Evolutionary conservation across 1,140 invertebrate genomes (phyloP), one percentile per base, ranked within the genome.

Genomic region (Nixonia krombeini): DNA sequence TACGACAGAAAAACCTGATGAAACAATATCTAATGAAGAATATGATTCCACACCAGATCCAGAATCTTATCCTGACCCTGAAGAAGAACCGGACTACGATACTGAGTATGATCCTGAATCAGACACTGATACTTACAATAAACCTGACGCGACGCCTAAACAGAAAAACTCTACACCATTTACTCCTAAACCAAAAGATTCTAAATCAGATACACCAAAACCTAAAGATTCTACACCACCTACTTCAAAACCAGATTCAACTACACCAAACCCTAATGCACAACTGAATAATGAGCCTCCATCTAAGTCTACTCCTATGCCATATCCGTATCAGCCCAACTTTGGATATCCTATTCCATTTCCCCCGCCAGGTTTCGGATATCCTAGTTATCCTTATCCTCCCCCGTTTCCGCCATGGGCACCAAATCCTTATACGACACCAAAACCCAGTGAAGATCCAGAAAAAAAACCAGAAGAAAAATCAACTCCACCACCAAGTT

Each of bases 61-160:
- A 16, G 21, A 21, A 21, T 21, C 21, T 58, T 50, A 56, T 49
- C 31, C 50, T 4, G 53, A 59, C 0, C 47, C 50, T 21, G 21
- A 6, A 25, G 56, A 68, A 25, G n/a, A 62, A 28, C 51, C 51
- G 2, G 64, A 68, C 44, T 68, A 68, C 33, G 65, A 68, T 55
- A 69, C 65, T 15, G 58, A 63, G 16, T 5, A 41, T 38, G 66
- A 70, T 38, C 59, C 59, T 9, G 38, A 59, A 18, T 70, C 66
- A 10, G 66, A 70, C 13, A 70, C 66, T 25, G 56, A 70, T 46
- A 70, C 63, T 38, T 45, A 47, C 10, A 64, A 45, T 26, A 50
- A 41, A 35, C 23, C 21, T 6, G 6, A 6, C 6, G 6, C 17
- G 9, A 55, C 53, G n/a, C 9, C 31, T 1, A 50, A 59, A 38